phyloP scores from a whole-genome alignment of 2,113 vertebrate species.

The Oreochromis niloticus region DNA sequence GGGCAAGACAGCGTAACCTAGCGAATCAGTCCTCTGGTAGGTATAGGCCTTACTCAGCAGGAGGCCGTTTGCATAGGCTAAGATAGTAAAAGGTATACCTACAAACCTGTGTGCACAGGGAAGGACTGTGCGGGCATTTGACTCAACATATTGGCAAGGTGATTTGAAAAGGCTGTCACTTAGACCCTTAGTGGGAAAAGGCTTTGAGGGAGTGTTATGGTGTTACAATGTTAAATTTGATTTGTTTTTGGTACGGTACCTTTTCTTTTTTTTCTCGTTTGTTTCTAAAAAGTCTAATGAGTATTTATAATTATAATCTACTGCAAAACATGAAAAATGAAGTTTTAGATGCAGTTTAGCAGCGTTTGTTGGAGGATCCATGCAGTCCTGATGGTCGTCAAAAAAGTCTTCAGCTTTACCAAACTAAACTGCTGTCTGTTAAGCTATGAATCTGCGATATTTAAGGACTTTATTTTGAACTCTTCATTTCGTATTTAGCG shows the following conservation, averaged over 20 bases:
- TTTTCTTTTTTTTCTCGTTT: neutral
- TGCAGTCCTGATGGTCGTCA: neutral
- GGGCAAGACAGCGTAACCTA: neutral
- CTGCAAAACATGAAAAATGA: neutral
- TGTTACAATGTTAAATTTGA: neutral
- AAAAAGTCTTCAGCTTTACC: neutral
- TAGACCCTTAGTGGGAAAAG: neutral
- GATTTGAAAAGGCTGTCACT: neutral
- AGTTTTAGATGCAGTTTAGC: neutral
- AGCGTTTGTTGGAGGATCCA: neutral
- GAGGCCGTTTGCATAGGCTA: neutral
- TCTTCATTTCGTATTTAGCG: neutral
- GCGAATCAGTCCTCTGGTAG: neutral
- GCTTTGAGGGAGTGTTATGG: neutral
- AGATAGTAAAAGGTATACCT: neutral
- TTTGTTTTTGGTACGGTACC: neutral
- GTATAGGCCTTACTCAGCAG: conserved; percentile 31
- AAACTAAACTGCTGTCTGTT: neutral
- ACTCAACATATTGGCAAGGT: conserved; percentile 1
- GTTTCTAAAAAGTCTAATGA: neutral
- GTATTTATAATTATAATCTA: neutral
- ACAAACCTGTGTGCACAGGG: neutral
- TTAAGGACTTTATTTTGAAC: neutral
- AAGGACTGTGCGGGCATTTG: neutral
- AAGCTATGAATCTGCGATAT: neutral